These are phyloP conservation scores for Bursaphelenchus okinawaensis DNA, from an alignment of 2,888 invertebrate species.

Conservation along the genomic window DNA sequence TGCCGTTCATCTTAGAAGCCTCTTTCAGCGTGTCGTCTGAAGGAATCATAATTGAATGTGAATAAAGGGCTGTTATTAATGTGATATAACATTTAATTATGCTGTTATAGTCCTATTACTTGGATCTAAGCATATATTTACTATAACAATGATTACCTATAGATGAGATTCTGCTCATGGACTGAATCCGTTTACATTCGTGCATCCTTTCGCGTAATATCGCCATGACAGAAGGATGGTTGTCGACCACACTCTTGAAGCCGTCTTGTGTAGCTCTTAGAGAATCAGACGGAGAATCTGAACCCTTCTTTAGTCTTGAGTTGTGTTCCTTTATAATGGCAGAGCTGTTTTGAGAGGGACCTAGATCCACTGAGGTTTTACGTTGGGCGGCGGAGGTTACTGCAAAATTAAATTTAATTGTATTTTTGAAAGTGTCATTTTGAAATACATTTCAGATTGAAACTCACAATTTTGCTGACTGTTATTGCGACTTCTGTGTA, in stretches of 20 bases:
- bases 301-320: not conserved
- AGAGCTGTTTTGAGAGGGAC: not conserved
- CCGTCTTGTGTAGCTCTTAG: too few relatives aligned
- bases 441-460: too few relatives aligned
- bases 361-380: not conserved
- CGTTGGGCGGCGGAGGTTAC: not conserved
- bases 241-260: not conserved
- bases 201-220: slow-evolving; percentile 1
- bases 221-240: slow-evolving; percentile 2
- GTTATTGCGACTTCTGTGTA: not conserved
- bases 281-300: too few relatives aligned
- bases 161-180: not conserved
- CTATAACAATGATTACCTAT: too few relatives aligned
- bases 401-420: too few relatives aligned
- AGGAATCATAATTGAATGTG: too few relatives aligned
- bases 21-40: slow-evolving; percentile 19
- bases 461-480: not conserved
- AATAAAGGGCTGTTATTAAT: too few relatives aligned
- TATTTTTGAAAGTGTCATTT: too few relatives aligned
- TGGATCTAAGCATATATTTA: too few relatives aligned
- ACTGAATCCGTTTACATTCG: slow-evolving; percentile 2
- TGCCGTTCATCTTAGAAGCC: not conserved
- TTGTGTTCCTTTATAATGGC: not conserved
- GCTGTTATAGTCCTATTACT: too few relatives aligned
- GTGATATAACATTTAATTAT: too few relatives aligned